Conservation (phyloP, 2,797 vertebrate genomes). For the Odontamblyopus rebecca region DNA sequence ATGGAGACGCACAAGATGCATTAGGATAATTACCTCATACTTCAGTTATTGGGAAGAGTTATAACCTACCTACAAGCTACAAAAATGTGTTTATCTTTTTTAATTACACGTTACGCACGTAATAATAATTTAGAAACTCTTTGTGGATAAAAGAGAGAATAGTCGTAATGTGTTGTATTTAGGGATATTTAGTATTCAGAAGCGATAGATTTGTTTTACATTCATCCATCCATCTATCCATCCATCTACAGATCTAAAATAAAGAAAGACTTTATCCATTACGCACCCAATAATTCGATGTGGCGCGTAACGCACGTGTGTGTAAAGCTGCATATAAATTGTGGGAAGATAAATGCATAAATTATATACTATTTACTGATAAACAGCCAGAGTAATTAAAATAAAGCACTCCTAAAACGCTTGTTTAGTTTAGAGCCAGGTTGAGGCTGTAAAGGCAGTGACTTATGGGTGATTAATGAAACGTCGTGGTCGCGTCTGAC, state of each 20-base stretch:
- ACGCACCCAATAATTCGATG: background rate
- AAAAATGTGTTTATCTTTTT: no score
- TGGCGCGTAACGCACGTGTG: background rate
- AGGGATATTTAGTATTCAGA: background rate
- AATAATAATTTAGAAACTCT: background rate
- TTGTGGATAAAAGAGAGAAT: background rate
- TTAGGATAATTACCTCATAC: background rate
- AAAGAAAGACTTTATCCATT: background rate
- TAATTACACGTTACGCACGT: background rate
- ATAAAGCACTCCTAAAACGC: background rate
- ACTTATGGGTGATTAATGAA: conserved; percentile 55
- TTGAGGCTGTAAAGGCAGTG: conserved; percentile 26
- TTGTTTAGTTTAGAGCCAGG: background rate
- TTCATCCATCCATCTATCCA: no score
- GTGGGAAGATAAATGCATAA: background rate
- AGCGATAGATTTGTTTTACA: background rate
- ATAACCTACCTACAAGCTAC: background rate
- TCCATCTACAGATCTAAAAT: background rate
- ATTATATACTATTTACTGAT: background rate
- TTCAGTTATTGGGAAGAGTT: background rate
- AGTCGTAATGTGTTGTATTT: background rate
- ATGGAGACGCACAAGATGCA: conserved; percentile 15
- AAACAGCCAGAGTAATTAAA: background rate
- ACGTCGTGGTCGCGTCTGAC: conserved; percentile 40
- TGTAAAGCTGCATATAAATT: background rate